Base-by-base conservation (phyloP, 2,888 invertebrate species). In the Aphidoletes aphidimyza region DNA sequence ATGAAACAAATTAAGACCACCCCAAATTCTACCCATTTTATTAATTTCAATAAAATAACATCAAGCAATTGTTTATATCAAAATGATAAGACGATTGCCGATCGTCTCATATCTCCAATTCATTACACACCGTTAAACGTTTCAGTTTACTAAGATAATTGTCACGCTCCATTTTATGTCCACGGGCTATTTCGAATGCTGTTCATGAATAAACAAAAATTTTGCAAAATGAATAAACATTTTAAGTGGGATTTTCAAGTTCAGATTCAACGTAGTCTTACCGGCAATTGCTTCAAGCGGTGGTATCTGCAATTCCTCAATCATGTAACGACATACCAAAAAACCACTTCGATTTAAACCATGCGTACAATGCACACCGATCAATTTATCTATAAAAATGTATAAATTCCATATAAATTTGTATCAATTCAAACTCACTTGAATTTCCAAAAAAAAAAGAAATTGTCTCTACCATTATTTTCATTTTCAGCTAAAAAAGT, bases 341-440 rank as follows among this genome's bases (percentile, higher is more conserved):
- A 93, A 95, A 5, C 95, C 95, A 11, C 95, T 95, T 86, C 96
- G 92, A 89, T 96, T 96, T 86, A 95, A 90, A 5, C 95, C 95
- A 88, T 95, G 95, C 0, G 95, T 96, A 89, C 96, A 96, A 89
- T 96, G 95, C 85, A 96, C 93, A 84, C 95, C 95, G 86, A 96
- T 92, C 86, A 95, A 88, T 86, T 92, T 91, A 88, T 92, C 95
- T 95, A 45, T 88, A 87, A 85, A 88, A 86, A 85, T 85, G 78
- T 83, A 86, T 83, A 85, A 85, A 83, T 83, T 84, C 34, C 54
- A 54, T 59, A 39, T 83, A 81, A 54, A 39, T 8, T 39, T 37
- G 1, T 85, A 85, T 84, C 85, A 84, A 83, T 8, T 11, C 5
- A 39, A 39, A 39, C 39, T 11, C 39, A 39, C 5, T 8, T 39